phyloP scores from a whole-genome alignment of 2,797 vertebrate genomes.

The Oreochromis grahami region DNA sequence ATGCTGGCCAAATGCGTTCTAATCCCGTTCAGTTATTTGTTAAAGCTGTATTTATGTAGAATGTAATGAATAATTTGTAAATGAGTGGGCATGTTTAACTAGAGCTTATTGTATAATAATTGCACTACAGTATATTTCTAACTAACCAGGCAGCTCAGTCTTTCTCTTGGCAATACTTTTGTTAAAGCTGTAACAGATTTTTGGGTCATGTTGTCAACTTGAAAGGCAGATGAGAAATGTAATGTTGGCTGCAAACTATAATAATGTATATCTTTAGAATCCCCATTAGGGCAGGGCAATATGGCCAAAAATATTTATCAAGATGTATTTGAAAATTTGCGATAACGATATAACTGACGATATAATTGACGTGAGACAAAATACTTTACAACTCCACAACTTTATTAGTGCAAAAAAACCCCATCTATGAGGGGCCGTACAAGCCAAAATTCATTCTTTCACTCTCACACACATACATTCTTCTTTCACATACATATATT shows the following conservation, averaged over 20 bases:
- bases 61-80: not conserved
- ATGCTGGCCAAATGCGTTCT: not conserved
- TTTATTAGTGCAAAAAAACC: no score
- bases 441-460: no score
- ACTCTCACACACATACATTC: no score
- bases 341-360: not conserved
- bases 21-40: not conserved
- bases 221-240: not conserved
- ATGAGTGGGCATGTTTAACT: not conserved
- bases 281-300: not conserved
- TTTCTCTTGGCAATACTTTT: not conserved
- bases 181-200: not conserved
- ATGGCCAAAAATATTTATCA: not conserved
- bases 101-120: not conserved
- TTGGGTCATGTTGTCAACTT: not conserved
- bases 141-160: no score
- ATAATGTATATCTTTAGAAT: not conserved
- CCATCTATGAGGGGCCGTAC: no score
- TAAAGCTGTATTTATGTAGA: not conserved
- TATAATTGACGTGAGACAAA: rapidly evolving
- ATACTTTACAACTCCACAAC: not conserved
- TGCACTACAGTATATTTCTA: not conserved
- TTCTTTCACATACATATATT: no score
- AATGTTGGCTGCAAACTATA: not conserved
- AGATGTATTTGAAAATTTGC: not conserved